These are phyloP conservation scores for Caenorhabditis japonica DNA, from an alignment of 2,888 invertebrate species.

Conservation along the genomic window DNA sequence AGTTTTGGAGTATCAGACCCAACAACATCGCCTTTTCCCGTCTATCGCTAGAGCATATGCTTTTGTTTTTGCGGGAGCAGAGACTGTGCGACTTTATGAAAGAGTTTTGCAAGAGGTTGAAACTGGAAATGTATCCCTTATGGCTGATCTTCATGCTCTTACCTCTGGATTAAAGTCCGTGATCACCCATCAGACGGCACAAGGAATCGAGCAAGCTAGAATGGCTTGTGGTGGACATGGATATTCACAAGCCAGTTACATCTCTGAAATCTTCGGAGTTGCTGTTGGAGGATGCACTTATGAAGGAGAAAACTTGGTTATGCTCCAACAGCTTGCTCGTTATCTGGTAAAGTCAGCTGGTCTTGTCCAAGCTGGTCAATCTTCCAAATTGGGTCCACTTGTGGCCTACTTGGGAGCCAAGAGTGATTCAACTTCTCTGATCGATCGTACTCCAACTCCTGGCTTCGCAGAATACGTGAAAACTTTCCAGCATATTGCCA, in stretches of 20 bases:
- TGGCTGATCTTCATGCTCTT: slow-evolving; percentile 87
- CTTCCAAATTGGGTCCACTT: slow-evolving; percentile 26
- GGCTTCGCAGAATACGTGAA: slow-evolving; percentile 29
- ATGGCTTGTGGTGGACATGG: slow-evolving; percentile 87
- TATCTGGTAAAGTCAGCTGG: slow-evolving; percentile 83
- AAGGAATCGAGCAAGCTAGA: slow-evolving; percentile 87
- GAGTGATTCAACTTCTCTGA: slow-evolving; percentile 39
- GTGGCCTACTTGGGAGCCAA: slow-evolving; percentile 58
- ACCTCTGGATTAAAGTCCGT: slow-evolving; percentile 93
- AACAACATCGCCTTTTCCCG: too few relatives aligned
- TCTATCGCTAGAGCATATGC: too few relatives aligned
- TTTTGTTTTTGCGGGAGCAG: slow-evolving; percentile 79
- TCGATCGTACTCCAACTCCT: slow-evolving; percentile 26
- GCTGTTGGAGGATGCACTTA: slow-evolving; percentile 92
- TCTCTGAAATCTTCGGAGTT: slow-evolving; percentile 55
- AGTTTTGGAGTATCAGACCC: too few relatives aligned
- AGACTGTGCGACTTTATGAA: slow-evolving; percentile 51
- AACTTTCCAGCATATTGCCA: slow-evolving; percentile 56
- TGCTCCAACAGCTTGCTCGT: slow-evolving; percentile 89
- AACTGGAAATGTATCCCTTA: slow-evolving; percentile 41
- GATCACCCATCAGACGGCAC: slow-evolving; percentile 83
- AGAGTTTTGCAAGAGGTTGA: slow-evolving; percentile 46
- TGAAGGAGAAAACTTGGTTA: slow-evolving; percentile 95
- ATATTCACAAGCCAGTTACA: slow-evolving; percentile 81
- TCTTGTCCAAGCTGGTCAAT: slow-evolving; percentile 16